Conservation (phyloP, 1,140 invertebrate genomes). For the Bombus pascuorum region DNA sequence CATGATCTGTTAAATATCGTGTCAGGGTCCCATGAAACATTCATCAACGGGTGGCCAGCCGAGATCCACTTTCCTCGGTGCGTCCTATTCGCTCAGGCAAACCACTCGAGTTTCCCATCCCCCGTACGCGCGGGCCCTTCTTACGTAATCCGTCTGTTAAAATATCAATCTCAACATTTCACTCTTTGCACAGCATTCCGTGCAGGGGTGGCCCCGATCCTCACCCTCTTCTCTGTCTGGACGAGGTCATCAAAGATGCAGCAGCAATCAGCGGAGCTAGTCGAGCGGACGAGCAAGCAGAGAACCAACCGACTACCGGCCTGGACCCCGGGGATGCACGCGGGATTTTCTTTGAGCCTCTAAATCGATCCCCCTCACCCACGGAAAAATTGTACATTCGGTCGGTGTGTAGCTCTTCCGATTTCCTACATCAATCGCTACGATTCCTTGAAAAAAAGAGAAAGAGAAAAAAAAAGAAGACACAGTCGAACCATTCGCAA, state of each 20-base stretch:
- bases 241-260: conserved; percentile 82
- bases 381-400: conserved; percentile 43
- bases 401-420: conserved; percentile 21
- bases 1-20: conserved; percentile 47
- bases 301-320: conserved; percentile 51
- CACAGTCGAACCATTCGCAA: not conserved
- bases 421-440: not conserved
- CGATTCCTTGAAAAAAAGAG: too few relatives aligned
- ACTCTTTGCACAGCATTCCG: conserved; percentile 76
- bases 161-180: conserved; percentile 81
- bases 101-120: conserved; percentile 35
- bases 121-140: conserved; percentile 53
- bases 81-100: conserved; percentile 55
- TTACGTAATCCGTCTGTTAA: conserved; percentile 81
- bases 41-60: conserved; percentile 42
- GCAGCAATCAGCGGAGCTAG: conserved; percentile 81
- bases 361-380: conserved; percentile 74
- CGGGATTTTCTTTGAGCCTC: conserved; percentile 77
- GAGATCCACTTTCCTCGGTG: conserved; percentile 41
- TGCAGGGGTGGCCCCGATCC: conserved; percentile 63
- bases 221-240: conserved; percentile 72
- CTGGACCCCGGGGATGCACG: conserved; percentile 59
- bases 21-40: conserved; percentile 52
- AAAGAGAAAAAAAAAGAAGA: not conserved
- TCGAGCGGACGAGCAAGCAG: conserved; percentile 67